phyloP scores from a whole-genome alignment of 1,140 invertebrate species.

The Metopolophium dirhodum region DNA sequence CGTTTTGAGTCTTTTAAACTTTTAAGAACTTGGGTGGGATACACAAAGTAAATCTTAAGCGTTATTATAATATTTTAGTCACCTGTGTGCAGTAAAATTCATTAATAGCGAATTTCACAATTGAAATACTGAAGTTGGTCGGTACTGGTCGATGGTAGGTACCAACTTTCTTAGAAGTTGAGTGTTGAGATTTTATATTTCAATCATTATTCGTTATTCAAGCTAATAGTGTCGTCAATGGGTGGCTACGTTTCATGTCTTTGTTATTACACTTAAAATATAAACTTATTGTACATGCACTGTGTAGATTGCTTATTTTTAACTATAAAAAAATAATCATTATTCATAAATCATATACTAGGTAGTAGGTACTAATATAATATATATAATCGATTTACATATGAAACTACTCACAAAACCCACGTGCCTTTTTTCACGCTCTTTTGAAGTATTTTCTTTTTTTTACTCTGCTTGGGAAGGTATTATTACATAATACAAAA shows the following conservation, averaged over 20 bases:
- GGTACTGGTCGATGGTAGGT: too few species aligned
- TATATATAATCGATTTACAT: too few species aligned
- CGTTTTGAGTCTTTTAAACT: neutral
- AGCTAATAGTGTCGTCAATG: too few species aligned
- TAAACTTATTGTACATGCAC: too few species aligned
- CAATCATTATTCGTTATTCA: too few species aligned
- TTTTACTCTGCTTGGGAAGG: neutral
- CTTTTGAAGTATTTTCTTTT: neutral
- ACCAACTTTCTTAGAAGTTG: neutral
- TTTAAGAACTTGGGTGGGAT: neutral
- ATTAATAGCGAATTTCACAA: neutral
- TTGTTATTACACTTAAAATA: too few species aligned
- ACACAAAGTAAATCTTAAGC: neutral
- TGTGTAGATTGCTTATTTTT: too few species aligned
- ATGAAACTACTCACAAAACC: too few species aligned
- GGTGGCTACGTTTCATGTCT: too few species aligned
- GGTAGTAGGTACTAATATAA: too few species aligned
- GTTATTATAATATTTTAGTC: neutral
- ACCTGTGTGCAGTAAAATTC: fast-evolving
- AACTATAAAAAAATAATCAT: neutral
- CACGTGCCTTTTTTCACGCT: too few species aligned
- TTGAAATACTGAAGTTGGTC: neutral
- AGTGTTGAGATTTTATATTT: neutral
- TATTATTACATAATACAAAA: neutral
- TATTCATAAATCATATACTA: neutral